A percentile compares a stretch with the other conserved stretches of the same genome.
Conservation (phyloP, 2,113 vertebrate genomes). For the Psilopsiagon aurifrons region DNA sequence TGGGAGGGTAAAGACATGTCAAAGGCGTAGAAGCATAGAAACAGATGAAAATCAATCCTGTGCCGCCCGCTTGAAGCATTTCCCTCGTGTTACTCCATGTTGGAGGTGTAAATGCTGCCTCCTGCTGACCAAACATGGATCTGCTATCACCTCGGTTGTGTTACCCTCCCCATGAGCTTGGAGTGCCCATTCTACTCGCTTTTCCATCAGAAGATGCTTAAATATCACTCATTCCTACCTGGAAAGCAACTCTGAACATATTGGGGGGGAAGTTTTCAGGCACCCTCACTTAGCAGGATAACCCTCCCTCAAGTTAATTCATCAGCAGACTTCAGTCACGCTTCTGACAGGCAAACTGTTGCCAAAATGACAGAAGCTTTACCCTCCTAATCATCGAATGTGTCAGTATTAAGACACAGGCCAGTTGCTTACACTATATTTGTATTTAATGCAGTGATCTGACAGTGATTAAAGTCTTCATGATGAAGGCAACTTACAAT, state of each 20-base stretch:
- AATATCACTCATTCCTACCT: not conserved
- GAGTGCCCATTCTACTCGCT: rapidly evolving
- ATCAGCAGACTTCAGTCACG: rapidly evolving
- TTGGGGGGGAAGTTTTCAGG: not conserved
- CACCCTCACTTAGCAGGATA: rapidly evolving
- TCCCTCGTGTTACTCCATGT: rapidly evolving
- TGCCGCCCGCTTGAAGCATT: not conserved
- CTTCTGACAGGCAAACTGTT: not conserved
- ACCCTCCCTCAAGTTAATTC: too few species aligned
- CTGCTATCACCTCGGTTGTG: rapidly evolving
- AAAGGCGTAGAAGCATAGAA: rapidly evolving
- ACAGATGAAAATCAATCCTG: not conserved
- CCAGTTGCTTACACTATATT: not conserved
- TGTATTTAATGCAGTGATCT: not conserved
- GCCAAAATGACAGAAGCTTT: not conserved
- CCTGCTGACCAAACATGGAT: not conserved
- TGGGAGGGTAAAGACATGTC: not conserved
- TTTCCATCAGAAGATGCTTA: not conserved
- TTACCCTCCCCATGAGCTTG: rapidly evolving
- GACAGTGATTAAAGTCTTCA: not conserved
- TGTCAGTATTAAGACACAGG: conserved; percentile 10
- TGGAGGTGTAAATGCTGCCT: not conserved
- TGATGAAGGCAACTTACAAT: not conserved
- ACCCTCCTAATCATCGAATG: not conserved
- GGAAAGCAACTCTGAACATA: rapidly evolving